These are phyloP conservation scores for Mythimna pallens DNA, from an alignment of 2,888 invertebrate species.

Conservation along the genomic window DNA sequence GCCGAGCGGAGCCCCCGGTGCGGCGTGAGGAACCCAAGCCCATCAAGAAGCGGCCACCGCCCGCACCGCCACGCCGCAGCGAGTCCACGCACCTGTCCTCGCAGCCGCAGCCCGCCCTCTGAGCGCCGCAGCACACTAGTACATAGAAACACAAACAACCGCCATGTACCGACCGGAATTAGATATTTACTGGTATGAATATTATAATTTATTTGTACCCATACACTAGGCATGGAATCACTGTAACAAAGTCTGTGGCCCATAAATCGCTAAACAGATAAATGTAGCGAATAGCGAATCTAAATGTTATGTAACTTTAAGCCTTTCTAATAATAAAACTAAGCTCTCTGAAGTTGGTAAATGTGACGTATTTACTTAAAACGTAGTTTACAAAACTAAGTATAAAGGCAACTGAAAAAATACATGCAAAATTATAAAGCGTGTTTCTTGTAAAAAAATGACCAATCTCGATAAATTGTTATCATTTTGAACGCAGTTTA, in stretches of 20 bases:
- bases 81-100: conserved; percentile 90
- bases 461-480: conserved; percentile 75
- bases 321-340: conserved; percentile 38
- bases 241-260: conserved; percentile 33
- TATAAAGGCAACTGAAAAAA: conserved; percentile 28
- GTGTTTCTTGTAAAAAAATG: conserved; percentile 58
- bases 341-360: conserved; percentile 59
- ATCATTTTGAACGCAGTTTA: conserved; percentile 69
- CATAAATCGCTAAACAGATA: conserved; percentile 24
- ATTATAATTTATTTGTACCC: conserved; percentile 29
- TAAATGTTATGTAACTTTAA: conserved; percentile 40
- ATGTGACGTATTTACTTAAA: conserved; percentile 42
- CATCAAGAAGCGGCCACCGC: conserved; percentile 94
- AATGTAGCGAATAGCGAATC: conserved; percentile 25
- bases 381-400: conserved; percentile 35
- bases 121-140: conserved; percentile 59
- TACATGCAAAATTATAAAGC: conserved; percentile 32
- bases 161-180: conserved; percentile 30
- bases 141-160: conserved; percentile 6
- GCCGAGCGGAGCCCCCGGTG: conserved; percentile 74
- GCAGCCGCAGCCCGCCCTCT: conserved; percentile 79
- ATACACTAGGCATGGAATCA: conserved; percentile 21
- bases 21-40: conserved; percentile 82
- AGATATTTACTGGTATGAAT: conserved; percentile 27
- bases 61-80: conserved; percentile 97